These are phyloP conservation scores for Hylaea fasciaria DNA, from an alignment of 2,888 invertebrate species.

Conservation along the genomic window DNA sequence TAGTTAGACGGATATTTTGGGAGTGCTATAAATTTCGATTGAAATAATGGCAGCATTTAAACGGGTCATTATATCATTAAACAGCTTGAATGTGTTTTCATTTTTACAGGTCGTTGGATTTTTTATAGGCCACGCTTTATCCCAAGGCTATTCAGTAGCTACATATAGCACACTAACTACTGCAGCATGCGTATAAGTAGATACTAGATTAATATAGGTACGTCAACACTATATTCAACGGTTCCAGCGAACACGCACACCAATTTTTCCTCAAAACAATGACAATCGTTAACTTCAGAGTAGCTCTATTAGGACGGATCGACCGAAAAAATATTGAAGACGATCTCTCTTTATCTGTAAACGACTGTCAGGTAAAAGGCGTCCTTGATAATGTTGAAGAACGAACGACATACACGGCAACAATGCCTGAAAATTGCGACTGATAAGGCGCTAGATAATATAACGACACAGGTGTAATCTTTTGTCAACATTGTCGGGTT, in stretches of 20 bases:
- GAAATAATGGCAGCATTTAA: slow-evolving; percentile 48
- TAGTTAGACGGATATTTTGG: slow-evolving; percentile 49
- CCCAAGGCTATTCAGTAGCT: neutral
- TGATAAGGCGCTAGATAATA: slow-evolving; percentile 65
- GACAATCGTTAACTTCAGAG: too few species aligned
- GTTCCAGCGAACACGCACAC: too few species aligned
- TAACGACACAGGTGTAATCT: slow-evolving; percentile 63
- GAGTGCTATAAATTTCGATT: slow-evolving; percentile 40
- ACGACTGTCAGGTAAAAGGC: neutral
- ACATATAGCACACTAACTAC: too few species aligned
- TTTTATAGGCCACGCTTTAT: slow-evolving; percentile 8
- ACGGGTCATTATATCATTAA: slow-evolving; percentile 48
- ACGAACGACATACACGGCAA: slow-evolving; percentile 32
- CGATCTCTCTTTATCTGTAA: neutral
- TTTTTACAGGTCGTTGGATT: slow-evolving; percentile 23
- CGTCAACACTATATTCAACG: too few species aligned
- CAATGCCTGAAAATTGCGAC: slow-evolving; percentile 52
- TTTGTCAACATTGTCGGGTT: slow-evolving; percentile 73
- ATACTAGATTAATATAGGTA: too few species aligned
- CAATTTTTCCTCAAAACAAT: too few species aligned
- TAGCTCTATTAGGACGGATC: too few species aligned
- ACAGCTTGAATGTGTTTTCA: slow-evolving; percentile 36
- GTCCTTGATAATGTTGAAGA: slow-evolving; percentile 17
- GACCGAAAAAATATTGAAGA: too few species aligned
- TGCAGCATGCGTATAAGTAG: too few species aligned